These are phyloP conservation scores for Polietes domitor DNA, from an alignment of 2,888 invertebrate genomes.

Conservation along the genomic window DNA sequence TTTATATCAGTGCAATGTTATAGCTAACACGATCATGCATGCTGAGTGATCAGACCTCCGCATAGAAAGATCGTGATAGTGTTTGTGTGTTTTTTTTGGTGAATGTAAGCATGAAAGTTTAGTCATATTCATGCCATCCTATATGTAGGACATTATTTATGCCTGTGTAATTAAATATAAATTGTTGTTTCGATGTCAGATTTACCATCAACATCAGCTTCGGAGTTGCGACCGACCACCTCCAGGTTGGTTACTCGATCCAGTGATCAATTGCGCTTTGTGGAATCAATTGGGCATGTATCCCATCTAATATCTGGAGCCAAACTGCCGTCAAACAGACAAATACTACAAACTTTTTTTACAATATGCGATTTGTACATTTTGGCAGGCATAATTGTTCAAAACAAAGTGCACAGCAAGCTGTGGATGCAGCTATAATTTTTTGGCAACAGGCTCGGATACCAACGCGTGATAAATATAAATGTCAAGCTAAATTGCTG, in stretches of 20 bases:
- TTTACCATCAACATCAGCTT: neutral
- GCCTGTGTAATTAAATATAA: neutral
- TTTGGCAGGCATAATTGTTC: neutral
- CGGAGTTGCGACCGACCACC: slow-evolving; percentile 3
- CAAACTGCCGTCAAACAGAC: neutral
- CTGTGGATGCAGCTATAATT: neutral
- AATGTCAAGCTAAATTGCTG: slow-evolving; percentile 11
- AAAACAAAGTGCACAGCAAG: neutral
- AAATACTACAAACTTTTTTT: neutral
- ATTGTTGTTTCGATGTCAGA: neutral
- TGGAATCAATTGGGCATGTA: slow-evolving; percentile 27
- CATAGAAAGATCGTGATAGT: neutral
- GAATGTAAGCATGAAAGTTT: neutral
- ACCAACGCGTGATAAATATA: neutral
- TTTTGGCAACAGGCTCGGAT: neutral
- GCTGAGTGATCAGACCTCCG: neutral
- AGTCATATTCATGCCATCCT: neutral
- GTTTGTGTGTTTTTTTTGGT: too few species aligned
- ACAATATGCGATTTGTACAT: neutral
- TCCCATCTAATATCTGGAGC: neutral
- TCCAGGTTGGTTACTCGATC: slow-evolving; percentile 2
- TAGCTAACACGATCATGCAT: too few species aligned
- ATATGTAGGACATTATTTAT: slow-evolving; percentile 7
- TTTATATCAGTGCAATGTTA: too few species aligned
- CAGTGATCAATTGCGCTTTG: slow-evolving; percentile 22